Evolutionary conservation across 2,113 vertebrate species (phyloP).

Genomic region (Trichechus manatus): DNA sequence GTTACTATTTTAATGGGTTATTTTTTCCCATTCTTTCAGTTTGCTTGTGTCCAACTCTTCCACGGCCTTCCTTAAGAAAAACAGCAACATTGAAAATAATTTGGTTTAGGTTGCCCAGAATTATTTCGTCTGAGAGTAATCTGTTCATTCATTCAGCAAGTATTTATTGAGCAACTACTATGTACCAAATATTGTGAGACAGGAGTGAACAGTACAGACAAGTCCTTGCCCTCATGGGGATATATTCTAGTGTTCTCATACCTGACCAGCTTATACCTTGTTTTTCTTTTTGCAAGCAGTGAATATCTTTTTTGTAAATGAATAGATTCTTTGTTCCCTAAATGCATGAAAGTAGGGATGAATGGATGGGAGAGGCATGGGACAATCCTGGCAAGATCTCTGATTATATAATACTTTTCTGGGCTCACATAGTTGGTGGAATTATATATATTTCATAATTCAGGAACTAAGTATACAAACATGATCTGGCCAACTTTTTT

Average conservation of each 20-base stretch:
- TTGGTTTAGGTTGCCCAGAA: conserved; percentile 8
- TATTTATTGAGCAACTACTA: conserved; percentile 7
- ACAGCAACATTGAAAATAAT: conserved; percentile 31
- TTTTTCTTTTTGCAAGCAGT: background rate
- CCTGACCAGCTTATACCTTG: background rate
- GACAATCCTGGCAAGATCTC: conserved; percentile 17
- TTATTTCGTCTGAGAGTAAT: conserved; percentile 56
- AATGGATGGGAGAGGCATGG: background rate
- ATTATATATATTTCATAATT: conserved; percentile 53
- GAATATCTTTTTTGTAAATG: conserved; percentile 16
- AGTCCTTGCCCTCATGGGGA: background rate
- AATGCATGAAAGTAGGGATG: background rate
- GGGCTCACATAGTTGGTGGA: background rate
- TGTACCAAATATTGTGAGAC: background rate
- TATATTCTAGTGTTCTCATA: background rate
- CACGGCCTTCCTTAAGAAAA: conserved; percentile 21
- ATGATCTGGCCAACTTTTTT: conserved; percentile 1
- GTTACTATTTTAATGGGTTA: background rate
- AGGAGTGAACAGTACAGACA: conserved; percentile 3
- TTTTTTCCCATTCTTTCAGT: background rate
- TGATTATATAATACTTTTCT: conserved; percentile 17
- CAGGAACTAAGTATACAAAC: background rate
- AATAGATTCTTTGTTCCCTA: background rate
- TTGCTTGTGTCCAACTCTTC: background rate
- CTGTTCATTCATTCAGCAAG: background rate